Evolutionary conservation across 2,113 vertebrate species (phyloP).

Genomic region (Labeo catla): DNA sequence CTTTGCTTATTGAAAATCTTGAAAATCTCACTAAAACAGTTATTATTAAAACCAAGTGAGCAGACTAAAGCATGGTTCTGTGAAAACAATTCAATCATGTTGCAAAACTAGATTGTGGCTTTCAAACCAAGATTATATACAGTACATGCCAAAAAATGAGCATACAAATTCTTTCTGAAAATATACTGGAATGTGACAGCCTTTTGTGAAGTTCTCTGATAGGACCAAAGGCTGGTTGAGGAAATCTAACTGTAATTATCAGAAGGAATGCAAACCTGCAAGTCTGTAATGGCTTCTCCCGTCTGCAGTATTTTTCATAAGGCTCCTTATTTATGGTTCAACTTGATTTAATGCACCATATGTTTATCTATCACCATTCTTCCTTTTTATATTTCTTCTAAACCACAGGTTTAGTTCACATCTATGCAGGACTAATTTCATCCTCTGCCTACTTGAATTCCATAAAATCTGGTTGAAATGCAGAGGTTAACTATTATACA

Average conservation of each 20-base stretch:
- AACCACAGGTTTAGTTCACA: background rate
- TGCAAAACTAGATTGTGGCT: background rate
- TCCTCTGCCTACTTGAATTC: background rate
- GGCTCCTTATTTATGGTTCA: background rate
- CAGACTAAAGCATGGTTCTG: background rate
- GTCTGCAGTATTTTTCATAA: background rate
- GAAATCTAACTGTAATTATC: background rate
- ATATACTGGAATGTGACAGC: background rate
- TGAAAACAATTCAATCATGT: background rate
- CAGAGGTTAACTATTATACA: background rate
- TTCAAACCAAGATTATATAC: background rate
- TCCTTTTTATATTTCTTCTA: background rate
- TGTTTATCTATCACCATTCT: background rate
- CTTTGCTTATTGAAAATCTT: background rate
- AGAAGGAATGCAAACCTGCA: background rate
- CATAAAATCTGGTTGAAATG: background rate
- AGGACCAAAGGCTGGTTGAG: background rate
- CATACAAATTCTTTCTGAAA: background rate
- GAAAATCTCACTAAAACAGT: background rate
- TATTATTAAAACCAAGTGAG: background rate
- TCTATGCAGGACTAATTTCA: background rate
- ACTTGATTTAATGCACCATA: background rate
- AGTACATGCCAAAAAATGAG: background rate
- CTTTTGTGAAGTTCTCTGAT: background rate
- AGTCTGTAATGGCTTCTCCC: background rate